Evolutionary conservation across 2,888 invertebrate species (phyloP), one percentile per base, ranked within the genome.

Genomic region (Phalera bucephala): DNA sequence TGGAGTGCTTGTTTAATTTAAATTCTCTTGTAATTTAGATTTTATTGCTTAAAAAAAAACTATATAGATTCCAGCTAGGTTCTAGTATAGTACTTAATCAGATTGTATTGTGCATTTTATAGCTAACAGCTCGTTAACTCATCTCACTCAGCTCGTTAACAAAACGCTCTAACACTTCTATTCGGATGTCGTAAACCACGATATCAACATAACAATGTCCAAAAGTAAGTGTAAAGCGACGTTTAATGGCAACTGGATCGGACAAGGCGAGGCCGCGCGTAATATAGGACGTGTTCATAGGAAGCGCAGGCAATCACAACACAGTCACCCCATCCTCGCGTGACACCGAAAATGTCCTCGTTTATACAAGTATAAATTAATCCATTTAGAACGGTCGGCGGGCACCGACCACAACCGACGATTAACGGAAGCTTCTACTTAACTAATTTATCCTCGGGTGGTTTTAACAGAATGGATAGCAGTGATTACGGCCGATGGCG

Each of bases 401-500:
- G 81, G 74, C 80, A 82, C 78, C 80, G 79, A 74, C 77, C 78
- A 72, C 78, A 79, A 77, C 80, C 76, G 86, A 78, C 90, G 90
- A 90, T 90, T 90, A 90, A 84, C 90, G 90, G 90, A 90, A 90
- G 85, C 85, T 81, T 84, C 90, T 90, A 90, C 89, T 90, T 90
- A 90, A 90, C 88, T 90, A 89, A 90, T 90, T 90, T 90, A 90
- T 82, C 75, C 84, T 81, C 84, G 87, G 89, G 87, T 87, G 83
- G 89, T 90, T 90, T 90, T 90, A 90, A 90, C 88, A 86, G 88
- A 89, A 90, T 90, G 90, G 87, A 90, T 90, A 89, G 88, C 90
- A 76, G 89, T 90, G 90, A 91, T 90, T 91, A 88, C 85, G 80
- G 75, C 47, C 60, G 72, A 62, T 66, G 65, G 72, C 68, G 64